Percentiles rank a stretch among this genome's conserved stretches.
Evolutionary conservation across 2,888 invertebrate species (phyloP).

Genomic region (Phlogophora meticulosa): DNA sequence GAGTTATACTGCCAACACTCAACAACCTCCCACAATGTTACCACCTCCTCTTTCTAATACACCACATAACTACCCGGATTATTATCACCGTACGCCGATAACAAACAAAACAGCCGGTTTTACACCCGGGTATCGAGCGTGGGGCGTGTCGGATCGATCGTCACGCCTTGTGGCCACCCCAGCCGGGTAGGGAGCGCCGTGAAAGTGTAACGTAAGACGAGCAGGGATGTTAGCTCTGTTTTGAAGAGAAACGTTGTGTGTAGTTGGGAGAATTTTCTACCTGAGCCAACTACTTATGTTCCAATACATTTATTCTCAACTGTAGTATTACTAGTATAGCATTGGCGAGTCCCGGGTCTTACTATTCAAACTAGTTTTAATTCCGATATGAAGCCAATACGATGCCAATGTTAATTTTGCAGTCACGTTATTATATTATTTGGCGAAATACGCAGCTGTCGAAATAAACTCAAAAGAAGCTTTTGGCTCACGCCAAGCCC

Average conservation of each 20-base stretch:
- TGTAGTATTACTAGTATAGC: too few relatives aligned
- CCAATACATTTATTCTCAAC: too few relatives aligned
- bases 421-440: too few relatives aligned
- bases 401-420: too few relatives aligned
- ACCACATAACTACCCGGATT: background rate
- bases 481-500: too few relatives aligned
- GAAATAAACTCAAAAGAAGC: too few relatives aligned
- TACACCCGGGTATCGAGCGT: conserved; percentile 72
- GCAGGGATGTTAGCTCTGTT: conserved; percentile 42
- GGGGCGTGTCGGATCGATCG: conserved; percentile 86
- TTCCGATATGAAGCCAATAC: too few relatives aligned
- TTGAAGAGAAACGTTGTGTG: conserved; percentile 30
- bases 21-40: background rate
- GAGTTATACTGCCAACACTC: too few relatives aligned
- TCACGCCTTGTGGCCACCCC: conserved; percentile 80
- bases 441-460: too few relatives aligned
- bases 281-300: too few relatives aligned
- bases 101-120: conserved; percentile 54
- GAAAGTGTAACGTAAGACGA: conserved; percentile 65
- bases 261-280: conserved; percentile 33
- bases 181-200: conserved; percentile 57
- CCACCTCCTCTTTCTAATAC: background rate
- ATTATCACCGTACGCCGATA: conserved; percentile 48
- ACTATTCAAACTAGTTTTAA: too few relatives aligned
- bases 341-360: too few relatives aligned